Percentiles rank a stretch among this genome's conserved stretches.
These are phyloP conservation scores for Acanthacorydalis orientalis DNA, from an alignment of 2,888 invertebrate genomes.

Conservation along the genomic window DNA sequence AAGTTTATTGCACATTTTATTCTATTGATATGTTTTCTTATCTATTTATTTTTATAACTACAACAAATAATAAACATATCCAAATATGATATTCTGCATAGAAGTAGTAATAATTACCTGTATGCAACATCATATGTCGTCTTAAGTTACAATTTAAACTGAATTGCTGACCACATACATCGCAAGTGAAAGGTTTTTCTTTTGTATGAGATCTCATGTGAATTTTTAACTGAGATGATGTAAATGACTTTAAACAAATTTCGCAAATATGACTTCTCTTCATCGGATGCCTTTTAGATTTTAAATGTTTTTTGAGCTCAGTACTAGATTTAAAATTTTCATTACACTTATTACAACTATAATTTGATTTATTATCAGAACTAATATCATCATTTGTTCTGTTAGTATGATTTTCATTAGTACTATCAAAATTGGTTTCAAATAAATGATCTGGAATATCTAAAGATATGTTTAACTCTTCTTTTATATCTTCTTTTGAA, in stretches of 20 bases:
- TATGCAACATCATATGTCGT: slow-evolving; percentile 6
- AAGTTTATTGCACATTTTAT: too few species aligned
- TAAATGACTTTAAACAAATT: neutral
- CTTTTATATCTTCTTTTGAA: too few species aligned
- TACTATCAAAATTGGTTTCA: neutral
- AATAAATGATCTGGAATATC: too few species aligned
- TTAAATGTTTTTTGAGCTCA: neutral
- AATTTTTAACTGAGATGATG: neutral
- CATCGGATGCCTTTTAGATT: neutral
- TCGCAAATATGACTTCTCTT: neutral
- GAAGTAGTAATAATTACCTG: neutral
- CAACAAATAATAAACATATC: too few species aligned
- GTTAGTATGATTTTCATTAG: neutral
- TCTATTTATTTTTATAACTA: too few species aligned
- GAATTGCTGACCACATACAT: slow-evolving; percentile 6
- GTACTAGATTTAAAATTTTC: neutral
- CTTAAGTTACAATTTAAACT: slow-evolving; percentile 4
- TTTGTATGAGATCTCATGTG: neutral
- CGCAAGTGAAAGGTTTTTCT: slow-evolving; percentile 2
- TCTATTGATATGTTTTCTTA: too few species aligned
- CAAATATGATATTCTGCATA: neutral
- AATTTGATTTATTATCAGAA: neutral
- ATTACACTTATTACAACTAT: neutral
- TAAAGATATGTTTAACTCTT: too few species aligned
- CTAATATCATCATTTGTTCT: neutral